Conservation (phyloP, 2,888 invertebrate species). For the Chrysolina oricalcia region DNA sequence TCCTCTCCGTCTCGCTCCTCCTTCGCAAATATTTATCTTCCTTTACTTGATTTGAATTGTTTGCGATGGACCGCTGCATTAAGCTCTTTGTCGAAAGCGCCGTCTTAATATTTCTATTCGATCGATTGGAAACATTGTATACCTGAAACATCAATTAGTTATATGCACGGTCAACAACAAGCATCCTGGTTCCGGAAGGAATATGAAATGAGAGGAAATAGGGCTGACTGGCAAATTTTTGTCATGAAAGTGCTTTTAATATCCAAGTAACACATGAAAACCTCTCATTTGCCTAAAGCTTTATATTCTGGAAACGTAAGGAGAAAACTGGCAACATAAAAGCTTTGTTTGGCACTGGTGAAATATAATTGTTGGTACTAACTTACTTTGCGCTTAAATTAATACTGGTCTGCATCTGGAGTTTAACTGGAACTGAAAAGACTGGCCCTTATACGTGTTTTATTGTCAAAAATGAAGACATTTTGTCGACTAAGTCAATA, state of each 20-base stretch:
- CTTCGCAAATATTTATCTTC: conserved; percentile 62
- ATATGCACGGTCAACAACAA: neutral
- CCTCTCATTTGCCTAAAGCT: too few species aligned
- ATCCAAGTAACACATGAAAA: too few species aligned
- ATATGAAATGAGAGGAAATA: neutral
- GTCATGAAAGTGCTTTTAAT: neutral
- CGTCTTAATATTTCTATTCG: conserved; percentile 32
- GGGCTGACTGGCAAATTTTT: neutral
- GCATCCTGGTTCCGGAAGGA: neutral
- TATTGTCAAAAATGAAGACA: too few species aligned
- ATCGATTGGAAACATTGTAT: conserved; percentile 27
- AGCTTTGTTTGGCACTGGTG: too few species aligned
- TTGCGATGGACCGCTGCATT: conserved; percentile 60
- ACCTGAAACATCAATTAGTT: conserved; percentile 20
- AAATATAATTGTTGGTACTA: too few species aligned
- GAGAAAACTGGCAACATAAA: too few species aligned
- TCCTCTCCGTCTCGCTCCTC: conserved; percentile 48
- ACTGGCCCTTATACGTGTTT: too few species aligned
- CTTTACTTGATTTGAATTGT: conserved; percentile 62
- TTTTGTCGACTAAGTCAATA: too few species aligned
- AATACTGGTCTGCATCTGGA: too few species aligned
- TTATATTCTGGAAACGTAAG: too few species aligned
- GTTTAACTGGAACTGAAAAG: too few species aligned
- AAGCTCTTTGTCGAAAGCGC: conserved; percentile 47
- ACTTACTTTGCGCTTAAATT: too few species aligned